These are phyloP conservation scores for Rhinopomastus cyanomelas DNA, from an alignment of 2,113 vertebrate genomes.

Conservation along the genomic window DNA sequence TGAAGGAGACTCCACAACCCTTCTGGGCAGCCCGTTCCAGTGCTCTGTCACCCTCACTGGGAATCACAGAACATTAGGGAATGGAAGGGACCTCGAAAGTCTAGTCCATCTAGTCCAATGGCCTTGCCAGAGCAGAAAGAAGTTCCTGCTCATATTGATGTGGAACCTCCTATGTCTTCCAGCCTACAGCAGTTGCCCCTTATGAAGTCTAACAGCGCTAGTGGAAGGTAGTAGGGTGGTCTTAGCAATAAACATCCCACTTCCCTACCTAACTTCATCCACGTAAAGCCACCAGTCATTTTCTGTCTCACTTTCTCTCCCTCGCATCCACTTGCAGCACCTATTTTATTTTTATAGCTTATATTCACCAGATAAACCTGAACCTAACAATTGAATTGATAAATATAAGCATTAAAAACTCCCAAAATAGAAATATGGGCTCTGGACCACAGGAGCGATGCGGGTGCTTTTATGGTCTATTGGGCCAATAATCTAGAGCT, in stretches of 20 bases:
- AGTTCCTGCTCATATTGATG: too few species aligned
- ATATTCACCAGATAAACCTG: background rate
- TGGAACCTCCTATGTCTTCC: too few species aligned
- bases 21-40: too few species aligned
- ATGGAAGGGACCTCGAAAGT: too few species aligned
- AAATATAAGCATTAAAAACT: slow-evolving; percentile 45
- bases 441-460: background rate
- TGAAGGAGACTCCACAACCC: too few species aligned
- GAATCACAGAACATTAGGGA: too few species aligned
- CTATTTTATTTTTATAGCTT: background rate
- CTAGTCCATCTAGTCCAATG: too few species aligned
- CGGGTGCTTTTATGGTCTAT: slow-evolving; percentile 48
- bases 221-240: accelerated
- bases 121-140: too few species aligned
- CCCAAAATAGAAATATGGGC: slow-evolving; percentile 11
- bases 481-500: slow-evolving; percentile 52
- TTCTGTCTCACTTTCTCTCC: background rate
- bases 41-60: too few species aligned
- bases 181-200: too few species aligned
- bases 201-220: background rate
- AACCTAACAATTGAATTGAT: slow-evolving; percentile 7
- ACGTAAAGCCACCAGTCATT: background rate
- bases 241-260: background rate
- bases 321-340: background rate
- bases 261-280: background rate